Base-by-base conservation (phyloP, 2,888 invertebrate genomes). In the Rhorus exstirpatorius region DNA sequence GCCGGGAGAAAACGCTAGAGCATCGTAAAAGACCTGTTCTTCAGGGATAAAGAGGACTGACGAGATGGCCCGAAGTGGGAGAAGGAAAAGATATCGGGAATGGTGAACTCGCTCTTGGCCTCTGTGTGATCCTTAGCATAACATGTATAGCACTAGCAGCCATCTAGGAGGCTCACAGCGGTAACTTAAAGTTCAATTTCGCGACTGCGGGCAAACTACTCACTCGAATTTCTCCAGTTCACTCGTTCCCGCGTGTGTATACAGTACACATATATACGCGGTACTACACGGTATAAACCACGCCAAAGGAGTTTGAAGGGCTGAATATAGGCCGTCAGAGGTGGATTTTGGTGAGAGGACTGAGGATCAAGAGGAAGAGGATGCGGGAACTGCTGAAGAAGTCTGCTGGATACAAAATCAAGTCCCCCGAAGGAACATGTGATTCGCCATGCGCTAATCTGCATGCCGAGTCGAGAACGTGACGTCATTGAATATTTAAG, bases 401-500 rank as follows among this genome's bases (percentile, higher is more conserved):
- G 83, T 83, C 82, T 79, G 77, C 76, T 79, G 86, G 88, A 87
- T 89, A 88, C 86, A 88, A 88, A 90, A 91, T 90, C 89, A 89
- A 89, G 89, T 87, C 84, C 87, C 87, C 75, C 84, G 85, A 85
- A 84, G 89, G 86, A 89, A 89, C 90, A 90, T 89, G 90, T 88
- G 89, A 90, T 90, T 91, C 88, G 87, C 87, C 87, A 85, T 83
- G 76, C 87, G 89, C 90, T 91, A 92, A 92, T 92, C 90, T 91
- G 88, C 91, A 91, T 91, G 89, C 89, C 84, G 91, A 89, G 91
- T 88, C 85, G 89, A 88, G 90, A 89, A 91, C 90, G 91, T 89
- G 89, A 90, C 89, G 90, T 87, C 90, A 91, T 90, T 92, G 92
- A 92, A 92, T 92, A 92, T 92, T 92, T 91, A 91, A 92, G 91